A percentile compares a stretch with the other conserved stretches of the same genome.
Evolutionary conservation across 2,797 vertebrate genomes (phyloP).

Genomic region (Enteromius paludinosus): DNA sequence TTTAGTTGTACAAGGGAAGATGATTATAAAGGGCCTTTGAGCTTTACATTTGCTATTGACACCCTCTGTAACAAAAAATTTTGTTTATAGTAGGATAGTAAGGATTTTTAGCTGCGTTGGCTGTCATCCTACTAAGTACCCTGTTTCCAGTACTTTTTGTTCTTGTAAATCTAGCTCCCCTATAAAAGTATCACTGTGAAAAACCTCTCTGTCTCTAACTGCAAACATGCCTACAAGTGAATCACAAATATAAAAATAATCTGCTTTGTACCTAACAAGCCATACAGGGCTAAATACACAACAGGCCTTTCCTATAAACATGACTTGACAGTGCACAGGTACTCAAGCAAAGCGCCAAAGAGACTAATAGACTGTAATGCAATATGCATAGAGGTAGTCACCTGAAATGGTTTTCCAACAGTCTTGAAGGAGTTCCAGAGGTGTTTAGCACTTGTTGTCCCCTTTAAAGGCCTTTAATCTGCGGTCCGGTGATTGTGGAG

Average conservation of each 20-base stretch:
- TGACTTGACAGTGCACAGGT: background rate
- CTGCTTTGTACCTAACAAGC: background rate
- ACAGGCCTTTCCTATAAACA: background rate
- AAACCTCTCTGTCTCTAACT: background rate
- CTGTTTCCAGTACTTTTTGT: constrained; percentile 8
- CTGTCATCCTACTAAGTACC: background rate
- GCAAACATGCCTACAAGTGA: constrained; percentile 1
- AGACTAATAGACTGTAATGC: background rate
- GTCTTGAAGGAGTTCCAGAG: too few relatives aligned
- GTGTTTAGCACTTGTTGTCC: too few relatives aligned
- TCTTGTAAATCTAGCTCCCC: constrained; percentile 11
- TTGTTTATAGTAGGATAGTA: background rate
- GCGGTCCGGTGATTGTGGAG: too few relatives aligned
- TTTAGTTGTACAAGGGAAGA: background rate
- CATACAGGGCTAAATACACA: too few relatives aligned
- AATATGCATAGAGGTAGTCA: background rate
- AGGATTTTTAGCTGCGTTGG: constrained; percentile 16
- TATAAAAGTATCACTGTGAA: constrained; percentile 16
- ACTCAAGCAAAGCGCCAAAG: background rate
- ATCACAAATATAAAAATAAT: background rate
- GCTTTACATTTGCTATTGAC: background rate
- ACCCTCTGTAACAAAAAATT: constrained; percentile 10
- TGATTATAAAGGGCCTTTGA: background rate
- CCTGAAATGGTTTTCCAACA: too few relatives aligned
- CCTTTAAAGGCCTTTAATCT: too few relatives aligned